Evolutionary conservation across 2,113 vertebrate genomes (phyloP), one percentile per base, ranked within the genome.

Genomic region (Synchiropus splendidus): DNA sequence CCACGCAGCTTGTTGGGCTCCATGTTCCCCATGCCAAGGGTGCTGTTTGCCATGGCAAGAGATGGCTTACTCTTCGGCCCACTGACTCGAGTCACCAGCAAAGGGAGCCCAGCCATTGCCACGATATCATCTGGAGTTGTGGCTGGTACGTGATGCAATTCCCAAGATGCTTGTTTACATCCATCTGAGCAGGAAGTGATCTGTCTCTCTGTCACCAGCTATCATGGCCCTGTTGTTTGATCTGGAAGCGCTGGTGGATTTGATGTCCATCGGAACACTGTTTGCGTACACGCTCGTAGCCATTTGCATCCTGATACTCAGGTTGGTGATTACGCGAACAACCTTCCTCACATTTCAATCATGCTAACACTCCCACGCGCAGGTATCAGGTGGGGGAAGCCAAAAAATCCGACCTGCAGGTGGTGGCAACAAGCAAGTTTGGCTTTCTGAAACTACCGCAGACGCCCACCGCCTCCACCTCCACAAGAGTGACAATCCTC

Each of bases 11-110:
- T 91, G n/a, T 62, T 92, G 56, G 89, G 90, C 2, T 83, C 87
- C 42, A 89, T 91, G 88, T 90, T 94, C 52, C 89, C 88, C 0
- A 89, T 92, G 89, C 89, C 91, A 21, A 78, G 85, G 13, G 88
- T 92, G n/a, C 59, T 92, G 27, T 90, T 89, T n/a, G 89, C 90
- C 12, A 92, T 92, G 89, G 90, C 89, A 12, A 81, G 79, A 67
- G 89, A 92, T 0, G 88, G 91, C 3, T 80, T 92, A 10, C 83
- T 92, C 43, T 92, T 91, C 62, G 70, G 68, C 16, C 70, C 78
- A 4, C 64, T 94, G 52, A 80, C 77, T 44, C 87, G 77, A 67
- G 72, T 92, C 31, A 90, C 78, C 9, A 3, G 32, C 12, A 80
- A 48, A 18, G 83, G 88, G 57, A 91, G 87, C 70, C 89, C 90